Evolutionary conservation across 2,113 vertebrate species (phyloP), one percentile per base, ranked within the genome.

Genomic region (Trematocara marginatum): DNA sequence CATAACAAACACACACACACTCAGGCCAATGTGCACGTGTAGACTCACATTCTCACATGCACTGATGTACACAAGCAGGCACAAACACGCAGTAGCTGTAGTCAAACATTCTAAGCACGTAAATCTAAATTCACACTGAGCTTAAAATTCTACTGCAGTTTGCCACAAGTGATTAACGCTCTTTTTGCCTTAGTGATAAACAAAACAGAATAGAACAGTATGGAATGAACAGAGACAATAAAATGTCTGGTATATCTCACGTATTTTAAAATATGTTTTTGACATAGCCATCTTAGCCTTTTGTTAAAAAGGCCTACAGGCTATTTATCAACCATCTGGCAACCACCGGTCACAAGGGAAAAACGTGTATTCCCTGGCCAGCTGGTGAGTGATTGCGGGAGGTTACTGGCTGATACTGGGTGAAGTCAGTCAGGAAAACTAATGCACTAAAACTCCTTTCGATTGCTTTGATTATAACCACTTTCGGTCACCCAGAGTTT

Each of bases 141-240:
- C 79, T 91, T 92, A 88, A 86, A 92, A 91, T 90, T 93, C 81
- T 79, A 84, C 92, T 52, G 93, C 91, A 93, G 92, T 84, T 81
- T 90, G 84, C 79, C 86, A 84, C 85, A 45, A 71, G 82, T 82
- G 86, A 92, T 93, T 90, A 92, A 84, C 83, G 34, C 85, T 85
- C 52, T 5, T 79, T 88, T 86, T 45, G 59, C 79, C 56, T 90
- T 74, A 34, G 79, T 86, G 87, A 92, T 88, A 87, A 78, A 78
- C n/a, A 40, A 76, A 56, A 61, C 4, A 59, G 81, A 86, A 54
- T 4, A 54, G 52, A 82, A 13, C 7, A 29, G 42, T 52, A 51
- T 12, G 10, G 31, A 82, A 11, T 26, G 26, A 11, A 59, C 38
- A 51, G 54, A 16, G 45, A 16, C 35, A 29, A 74, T 40, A 31